Base-by-base conservation (phyloP, 2,888 invertebrate species). In the Galerucella pusilla region DNA sequence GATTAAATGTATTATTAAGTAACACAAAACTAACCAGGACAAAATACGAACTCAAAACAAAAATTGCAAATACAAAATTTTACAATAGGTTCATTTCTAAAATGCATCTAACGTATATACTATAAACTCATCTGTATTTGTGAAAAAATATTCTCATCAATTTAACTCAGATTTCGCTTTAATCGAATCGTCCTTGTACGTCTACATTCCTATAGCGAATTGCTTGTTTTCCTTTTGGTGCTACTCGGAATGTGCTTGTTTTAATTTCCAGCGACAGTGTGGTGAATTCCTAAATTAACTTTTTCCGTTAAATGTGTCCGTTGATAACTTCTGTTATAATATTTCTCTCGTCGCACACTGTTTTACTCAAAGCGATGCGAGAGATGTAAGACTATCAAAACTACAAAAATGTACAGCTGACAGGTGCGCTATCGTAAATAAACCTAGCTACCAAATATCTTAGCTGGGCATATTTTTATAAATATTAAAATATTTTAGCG, bases 341-440 rank as follows among this genome's bases (percentile, higher is more conserved):
- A 45, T 57, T 45, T 54, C 57, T 54, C 28, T 52, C 6, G 28
- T 54, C 71, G 28, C 46, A 61, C 20, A 35, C 61, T 69, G 69
- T 69, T 25, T 49, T 63, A 35, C 35, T 61, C 11, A 61, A 61
- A 61, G 42, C 63, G 42, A 42, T 63, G 63, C 12, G 63, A 57
- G 57, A 63, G 14, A 59, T 59, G 59, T 59, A 59, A 25, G 20
- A 63, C n/a, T 28, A 67, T 49, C 49, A 25, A 49, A 57, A 28
- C 42, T 65, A 54, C 42, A 57, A 59, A 45, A 35, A 71, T 52
- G 64, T 65, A 71, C 20, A 20, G 45, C 49, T 25, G 65, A 71
- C 71, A 71, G 71, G 65, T 71, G 71, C 71, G 52, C 46, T 57
- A 65, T 65, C 71, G 25, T 71, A 71, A 71, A 71, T 71, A 71